phyloP scores from a whole-genome alignment of 2,888 invertebrate genomes.

The Aleiodes alternator region DNA sequence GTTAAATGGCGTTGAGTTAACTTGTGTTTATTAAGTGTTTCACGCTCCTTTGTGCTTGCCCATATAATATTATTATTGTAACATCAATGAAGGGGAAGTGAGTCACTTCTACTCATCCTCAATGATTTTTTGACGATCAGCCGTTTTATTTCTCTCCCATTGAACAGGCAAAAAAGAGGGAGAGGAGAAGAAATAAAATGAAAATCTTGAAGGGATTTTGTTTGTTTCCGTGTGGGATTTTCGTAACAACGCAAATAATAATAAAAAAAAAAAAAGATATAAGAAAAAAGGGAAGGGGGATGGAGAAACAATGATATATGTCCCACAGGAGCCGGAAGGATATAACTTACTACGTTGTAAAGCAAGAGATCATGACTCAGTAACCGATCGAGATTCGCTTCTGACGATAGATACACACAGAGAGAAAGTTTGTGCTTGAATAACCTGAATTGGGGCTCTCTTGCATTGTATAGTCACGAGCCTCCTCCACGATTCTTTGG shows the following conservation, averaged over 20 bases:
- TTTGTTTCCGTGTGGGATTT: constrained; percentile 8
- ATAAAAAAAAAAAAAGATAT: neutral
- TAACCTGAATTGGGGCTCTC: constrained; percentile 34
- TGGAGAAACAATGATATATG: constrained; percentile 32
- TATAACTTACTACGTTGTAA: constrained; percentile 35
- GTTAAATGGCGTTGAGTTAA: constrained; percentile 56
- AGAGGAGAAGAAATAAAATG: neutral
- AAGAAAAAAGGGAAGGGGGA: neutral
- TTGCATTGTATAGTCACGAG: constrained; percentile 34
- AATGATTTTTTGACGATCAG: constrained; percentile 11
- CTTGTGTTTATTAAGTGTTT: constrained; percentile 37
- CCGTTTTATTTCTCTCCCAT: neutral
- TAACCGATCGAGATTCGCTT: constrained; percentile 42
- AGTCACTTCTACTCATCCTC: constrained; percentile 57
- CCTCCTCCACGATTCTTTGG: constrained; percentile 14
- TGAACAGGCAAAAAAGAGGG: neutral
- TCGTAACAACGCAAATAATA: no score
- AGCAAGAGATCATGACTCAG: constrained; percentile 48
- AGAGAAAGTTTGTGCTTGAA: constrained; percentile 43
- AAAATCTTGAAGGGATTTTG: neutral
- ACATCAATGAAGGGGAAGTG: constrained; percentile 59
- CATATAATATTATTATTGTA: constrained; percentile 62
- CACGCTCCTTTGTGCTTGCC: constrained; percentile 47
- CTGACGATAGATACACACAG: constrained; percentile 36
- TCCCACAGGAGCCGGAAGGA: constrained; percentile 25